Conservation (phyloP, 2,888 invertebrate species). For the Andrena bicolor region DNA sequence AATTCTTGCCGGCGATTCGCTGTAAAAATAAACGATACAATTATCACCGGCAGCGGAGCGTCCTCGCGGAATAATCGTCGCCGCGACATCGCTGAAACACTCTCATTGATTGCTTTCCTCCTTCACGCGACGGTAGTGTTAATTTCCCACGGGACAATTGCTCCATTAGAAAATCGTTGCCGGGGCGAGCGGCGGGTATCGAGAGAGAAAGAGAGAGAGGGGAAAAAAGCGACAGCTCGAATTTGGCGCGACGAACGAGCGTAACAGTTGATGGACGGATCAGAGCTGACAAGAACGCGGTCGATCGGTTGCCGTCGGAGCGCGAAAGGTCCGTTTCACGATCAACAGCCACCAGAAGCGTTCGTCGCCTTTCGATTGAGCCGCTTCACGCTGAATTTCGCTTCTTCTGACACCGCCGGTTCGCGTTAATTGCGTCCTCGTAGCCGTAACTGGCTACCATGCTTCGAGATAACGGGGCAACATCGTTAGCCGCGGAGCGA, state of each 20-base stretch:
- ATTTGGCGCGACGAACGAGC: not conserved
- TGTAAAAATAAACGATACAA: slow-evolving; percentile 7
- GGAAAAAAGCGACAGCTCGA: not conserved
- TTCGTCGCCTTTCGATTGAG: slow-evolving; percentile 65
- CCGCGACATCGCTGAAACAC: not conserved
- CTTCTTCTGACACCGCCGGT: slow-evolving; percentile 68
- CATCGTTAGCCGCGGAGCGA: not conserved
- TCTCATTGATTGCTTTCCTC: slow-evolving; percentile 10
- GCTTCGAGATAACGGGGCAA: slow-evolving; percentile 4
- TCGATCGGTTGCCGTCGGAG: slow-evolving; percentile 70
- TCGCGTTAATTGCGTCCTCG: slow-evolving; percentile 74
- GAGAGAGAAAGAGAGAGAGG: not conserved
- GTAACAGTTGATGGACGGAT: slow-evolving; percentile 22
- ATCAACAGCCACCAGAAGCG: not conserved
- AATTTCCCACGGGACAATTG: slow-evolving; percentile 31
- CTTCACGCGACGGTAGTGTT: not conserved
- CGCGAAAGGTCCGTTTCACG: slow-evolving; percentile 36
- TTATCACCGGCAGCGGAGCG: not conserved
- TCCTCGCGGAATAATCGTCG: no score
- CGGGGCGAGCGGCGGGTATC: not conserved
- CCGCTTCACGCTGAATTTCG: slow-evolving; percentile 77
- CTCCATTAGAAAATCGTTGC: slow-evolving; percentile 42
- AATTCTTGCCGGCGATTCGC: no score
- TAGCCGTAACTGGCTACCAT: slow-evolving; percentile 64
- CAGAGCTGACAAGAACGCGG: slow-evolving; percentile 8